Evolutionary conservation across 2,113 vertebrate genomes (phyloP).

Genomic region (Arizona elegans): DNA sequence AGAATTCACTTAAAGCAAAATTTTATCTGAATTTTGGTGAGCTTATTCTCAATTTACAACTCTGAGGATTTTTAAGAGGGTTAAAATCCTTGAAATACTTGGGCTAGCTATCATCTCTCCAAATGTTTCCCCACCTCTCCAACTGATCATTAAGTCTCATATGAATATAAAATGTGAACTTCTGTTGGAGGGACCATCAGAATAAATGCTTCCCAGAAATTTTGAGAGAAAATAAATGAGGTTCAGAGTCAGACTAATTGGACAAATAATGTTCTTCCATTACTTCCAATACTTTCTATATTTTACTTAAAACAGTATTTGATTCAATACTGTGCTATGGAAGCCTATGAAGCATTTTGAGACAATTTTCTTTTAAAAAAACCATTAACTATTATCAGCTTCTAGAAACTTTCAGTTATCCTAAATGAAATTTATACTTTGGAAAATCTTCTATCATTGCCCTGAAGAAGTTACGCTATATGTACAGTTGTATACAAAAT

Average conservation of each 20-base stretch:
- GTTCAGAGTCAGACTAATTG: not conserved
- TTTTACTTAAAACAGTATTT: not conserved
- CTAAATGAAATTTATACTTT: not conserved
- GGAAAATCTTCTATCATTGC: not conserved
- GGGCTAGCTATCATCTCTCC: not conserved
- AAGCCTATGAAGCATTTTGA: not conserved
- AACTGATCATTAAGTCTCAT: not conserved
- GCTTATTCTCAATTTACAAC: not conserved
- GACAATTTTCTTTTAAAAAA: not conserved
- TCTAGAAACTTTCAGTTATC: not conserved
- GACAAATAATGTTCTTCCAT: not conserved
- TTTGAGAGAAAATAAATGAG: not conserved
- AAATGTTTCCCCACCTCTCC: not conserved
- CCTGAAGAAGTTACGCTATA: not conserved
- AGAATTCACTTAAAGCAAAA: not conserved
- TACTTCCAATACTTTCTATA: not conserved
- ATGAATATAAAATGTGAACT: not conserved
- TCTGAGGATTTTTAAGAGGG: not conserved
- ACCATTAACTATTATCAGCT: not conserved
- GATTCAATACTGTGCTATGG: not conserved
- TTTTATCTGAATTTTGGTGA: not conserved
- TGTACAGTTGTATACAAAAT: not conserved
- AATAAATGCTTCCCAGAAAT: not conserved
- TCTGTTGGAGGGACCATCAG: not conserved
- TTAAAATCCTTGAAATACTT: not conserved